Evolutionary conservation across 2,888 invertebrate genomes (phyloP).

Genomic region (Mesorhabditis spiculigera): DNA sequence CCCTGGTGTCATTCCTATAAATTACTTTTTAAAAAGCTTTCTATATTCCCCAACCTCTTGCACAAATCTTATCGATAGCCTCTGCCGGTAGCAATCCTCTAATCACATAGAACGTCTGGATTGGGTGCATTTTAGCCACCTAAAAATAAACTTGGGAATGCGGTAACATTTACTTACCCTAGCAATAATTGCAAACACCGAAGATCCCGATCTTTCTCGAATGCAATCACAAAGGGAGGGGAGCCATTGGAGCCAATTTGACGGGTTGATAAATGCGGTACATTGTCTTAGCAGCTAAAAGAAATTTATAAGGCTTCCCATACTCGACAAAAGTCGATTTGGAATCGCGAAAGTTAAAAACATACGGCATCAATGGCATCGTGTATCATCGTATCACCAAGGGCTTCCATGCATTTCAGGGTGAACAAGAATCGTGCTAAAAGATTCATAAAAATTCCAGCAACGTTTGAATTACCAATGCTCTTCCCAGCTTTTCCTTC

Average conservation of each 20-base stretch:
- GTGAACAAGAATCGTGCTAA: background rate
- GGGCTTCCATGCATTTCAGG: background rate
- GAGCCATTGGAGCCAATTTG: slow-evolving; percentile 2
- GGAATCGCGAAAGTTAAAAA: too few species aligned
- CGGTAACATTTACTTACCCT: background rate
- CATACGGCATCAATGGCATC: background rate
- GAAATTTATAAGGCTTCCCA: too few species aligned
- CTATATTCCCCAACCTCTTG: background rate
- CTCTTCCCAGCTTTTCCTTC: slow-evolving; percentile 42
- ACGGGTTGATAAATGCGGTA: background rate
- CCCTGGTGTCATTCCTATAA: background rate
- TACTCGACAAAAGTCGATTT: too few species aligned
- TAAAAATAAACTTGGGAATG: background rate
- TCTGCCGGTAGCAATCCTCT: background rate
- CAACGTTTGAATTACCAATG: slow-evolving; percentile 21
- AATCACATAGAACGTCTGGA: background rate
- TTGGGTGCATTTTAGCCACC: background rate
- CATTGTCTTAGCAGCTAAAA: too few species aligned
- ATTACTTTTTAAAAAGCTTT: background rate
- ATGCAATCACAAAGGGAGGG: background rate
- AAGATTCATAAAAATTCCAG: background rate
- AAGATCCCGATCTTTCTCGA: background rate
- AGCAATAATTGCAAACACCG: background rate
- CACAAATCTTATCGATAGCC: background rate
- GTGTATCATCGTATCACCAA: background rate